Conservation (phyloP, 1,140 invertebrate genomes). For the Neomicropteryx cornuta region DNA sequence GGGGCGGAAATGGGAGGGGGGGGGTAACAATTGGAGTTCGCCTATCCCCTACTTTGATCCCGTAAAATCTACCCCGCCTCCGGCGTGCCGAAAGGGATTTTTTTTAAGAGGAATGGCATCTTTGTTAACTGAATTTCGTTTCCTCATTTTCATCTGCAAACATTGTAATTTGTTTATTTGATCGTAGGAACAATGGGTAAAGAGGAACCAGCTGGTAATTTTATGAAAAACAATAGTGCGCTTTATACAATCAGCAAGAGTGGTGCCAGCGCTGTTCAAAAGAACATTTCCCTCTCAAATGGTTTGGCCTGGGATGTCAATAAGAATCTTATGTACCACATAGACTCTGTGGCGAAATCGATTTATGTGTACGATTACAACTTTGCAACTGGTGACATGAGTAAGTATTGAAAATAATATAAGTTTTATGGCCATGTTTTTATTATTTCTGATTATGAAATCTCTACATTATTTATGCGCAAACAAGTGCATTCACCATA, state of each 20-base stretch:
- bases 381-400: constrained; percentile 47
- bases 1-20: too few species aligned
- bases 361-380: constrained; percentile 68
- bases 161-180: neutral
- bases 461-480: constrained; percentile 6
- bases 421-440: constrained; percentile 1
- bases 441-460: too few species aligned
- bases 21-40: too few species aligned
- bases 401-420: constrained; percentile 37
- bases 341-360: constrained; percentile 55
- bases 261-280: constrained; percentile 27
- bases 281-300: constrained; percentile 63
- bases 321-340: constrained; percentile 63
- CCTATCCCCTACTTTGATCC: too few species aligned
- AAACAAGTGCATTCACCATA: too few species aligned
- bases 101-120: too few species aligned
- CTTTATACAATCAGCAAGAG: constrained; percentile 43
- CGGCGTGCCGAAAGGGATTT: too few species aligned
- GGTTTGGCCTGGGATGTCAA: constrained; percentile 68
- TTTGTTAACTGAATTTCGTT: constrained; percentile 1
- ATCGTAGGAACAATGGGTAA: constrained; percentile 56
- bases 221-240: constrained; percentile 42
- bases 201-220: constrained; percentile 41
- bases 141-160: neutral
- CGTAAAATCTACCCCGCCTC: too few species aligned